These are phyloP conservation scores for Coptodon bakossiorum DNA, from an alignment of 2,113 vertebrate species.

Conservation along the genomic window DNA sequence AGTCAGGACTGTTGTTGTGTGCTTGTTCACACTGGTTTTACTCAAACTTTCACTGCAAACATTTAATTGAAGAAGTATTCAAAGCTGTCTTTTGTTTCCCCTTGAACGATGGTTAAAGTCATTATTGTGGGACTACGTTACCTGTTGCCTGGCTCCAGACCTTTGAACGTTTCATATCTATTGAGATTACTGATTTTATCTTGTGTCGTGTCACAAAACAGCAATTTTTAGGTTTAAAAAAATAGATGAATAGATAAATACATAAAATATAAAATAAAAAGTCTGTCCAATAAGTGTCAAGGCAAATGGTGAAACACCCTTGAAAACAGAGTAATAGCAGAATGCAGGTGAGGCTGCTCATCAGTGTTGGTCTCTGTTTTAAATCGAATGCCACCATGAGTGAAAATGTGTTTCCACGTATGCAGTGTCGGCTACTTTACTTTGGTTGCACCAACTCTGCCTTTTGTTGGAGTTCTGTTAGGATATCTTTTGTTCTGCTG, in stretches of 20 bases:
- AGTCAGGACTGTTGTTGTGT: neutral
- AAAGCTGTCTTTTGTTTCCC: neutral
- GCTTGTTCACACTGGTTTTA: neutral
- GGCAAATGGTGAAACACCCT: neutral
- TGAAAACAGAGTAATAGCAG: neutral
- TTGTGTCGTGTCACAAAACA: neutral
- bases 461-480: neutral
- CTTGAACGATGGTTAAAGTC: neutral
- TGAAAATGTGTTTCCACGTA: neutral
- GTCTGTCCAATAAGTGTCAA: neutral
- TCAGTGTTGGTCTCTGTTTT: neutral
- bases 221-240: neutral
- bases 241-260: neutral
- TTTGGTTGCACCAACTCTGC: neutral
- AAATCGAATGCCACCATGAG: neutral
- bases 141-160: neutral
- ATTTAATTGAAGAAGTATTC: neutral
- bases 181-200: neutral
- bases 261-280: neutral
- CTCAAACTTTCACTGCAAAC: neutral
- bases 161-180: neutral
- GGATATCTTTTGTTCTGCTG: neutral
- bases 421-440: neutral
- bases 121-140: neutral
- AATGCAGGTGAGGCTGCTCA: neutral